phyloP scores from a whole-genome alignment of 2,888 invertebrate species.

The Pseudoips prasinana region DNA sequence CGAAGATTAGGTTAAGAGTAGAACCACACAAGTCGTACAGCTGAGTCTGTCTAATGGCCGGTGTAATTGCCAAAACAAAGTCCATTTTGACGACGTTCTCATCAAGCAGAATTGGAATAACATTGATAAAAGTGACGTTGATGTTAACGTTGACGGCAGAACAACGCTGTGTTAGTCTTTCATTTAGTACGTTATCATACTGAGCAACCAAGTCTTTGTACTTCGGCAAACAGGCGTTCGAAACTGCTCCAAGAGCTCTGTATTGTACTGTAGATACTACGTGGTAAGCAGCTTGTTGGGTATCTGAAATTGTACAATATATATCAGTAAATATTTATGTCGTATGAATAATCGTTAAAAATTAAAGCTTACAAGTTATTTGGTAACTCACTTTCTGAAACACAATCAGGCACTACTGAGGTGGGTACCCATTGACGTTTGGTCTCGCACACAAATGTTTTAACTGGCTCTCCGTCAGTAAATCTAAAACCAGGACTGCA shows the following conservation, averaged over 20 bases:
- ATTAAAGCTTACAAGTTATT: no score
- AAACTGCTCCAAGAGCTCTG: conserved; percentile 94
- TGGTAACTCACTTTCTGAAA: conserved; percentile 89
- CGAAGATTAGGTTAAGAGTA: conserved; percentile 95
- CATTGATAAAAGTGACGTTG: conserved; percentile 94
- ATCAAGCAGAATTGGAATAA: conserved; percentile 89
- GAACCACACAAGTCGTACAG: conserved; percentile 97
- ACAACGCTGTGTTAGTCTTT: conserved; percentile 93
- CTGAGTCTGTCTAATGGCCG: conserved; percentile 94
- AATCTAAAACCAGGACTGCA: conserved; percentile 94
- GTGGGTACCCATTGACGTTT: conserved; percentile 93
- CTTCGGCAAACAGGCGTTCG: conserved; percentile 90
- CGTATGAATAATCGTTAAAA: no score
- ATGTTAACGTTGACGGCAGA: conserved; percentile 97
- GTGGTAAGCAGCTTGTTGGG: conserved; percentile 97
- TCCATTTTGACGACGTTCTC: conserved; percentile 95
- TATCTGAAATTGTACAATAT: conserved; percentile 83
- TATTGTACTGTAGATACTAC: conserved; percentile 93
- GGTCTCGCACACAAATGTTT: conserved; percentile 92
- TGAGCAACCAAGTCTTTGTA: conserved; percentile 92
- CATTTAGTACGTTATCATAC: conserved; percentile 90
- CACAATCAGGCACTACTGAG: conserved; percentile 96
- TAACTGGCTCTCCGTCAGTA: conserved; percentile 93
- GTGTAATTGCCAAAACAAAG: conserved; percentile 93
- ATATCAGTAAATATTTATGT: conserved; percentile 1